Evolutionary conservation across 2,113 vertebrate species (phyloP).

Genomic region (Okapia johnstoni): DNA sequence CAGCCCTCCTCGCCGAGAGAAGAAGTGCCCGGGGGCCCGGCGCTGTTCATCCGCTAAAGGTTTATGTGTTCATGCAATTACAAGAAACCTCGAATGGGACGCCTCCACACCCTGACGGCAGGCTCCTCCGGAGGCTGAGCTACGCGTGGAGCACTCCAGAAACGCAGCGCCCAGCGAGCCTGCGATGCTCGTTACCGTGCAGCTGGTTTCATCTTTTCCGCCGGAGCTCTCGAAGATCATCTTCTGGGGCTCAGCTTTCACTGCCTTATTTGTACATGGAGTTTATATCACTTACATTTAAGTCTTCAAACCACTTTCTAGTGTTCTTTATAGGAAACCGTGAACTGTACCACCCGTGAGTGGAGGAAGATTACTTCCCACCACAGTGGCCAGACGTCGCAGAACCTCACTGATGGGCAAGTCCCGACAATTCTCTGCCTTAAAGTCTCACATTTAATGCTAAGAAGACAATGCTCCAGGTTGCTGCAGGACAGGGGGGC

Average conservation of each 20-base stretch:
- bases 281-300: not conserved
- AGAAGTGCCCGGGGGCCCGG: not conserved
- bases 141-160: rapidly evolving
- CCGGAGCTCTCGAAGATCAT: too few relatives aligned
- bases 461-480: not conserved
- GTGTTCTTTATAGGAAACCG: not conserved
- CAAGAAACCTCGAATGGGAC: not conserved
- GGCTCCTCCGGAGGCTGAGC: too few relatives aligned
- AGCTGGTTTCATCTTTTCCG: rapidly evolving
- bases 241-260: too few relatives aligned
- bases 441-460: not conserved
- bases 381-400: rapidly evolving
- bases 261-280: not conserved
- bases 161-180: not conserved
- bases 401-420: not conserved
- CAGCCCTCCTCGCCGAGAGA: not conserved
- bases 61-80: conserved; percentile 3
- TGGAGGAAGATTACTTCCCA: not conserved
- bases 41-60: conserved; percentile 5
- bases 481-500: rapidly evolving
- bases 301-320: not conserved
- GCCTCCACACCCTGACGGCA: not conserved
- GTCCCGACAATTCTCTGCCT: rapidly evolving
- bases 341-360: not conserved
- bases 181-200: rapidly evolving